These are phyloP conservation scores for Thaumetopoea pityocampa DNA, from an alignment of 1,140 invertebrate species.

Conservation along the genomic window DNA sequence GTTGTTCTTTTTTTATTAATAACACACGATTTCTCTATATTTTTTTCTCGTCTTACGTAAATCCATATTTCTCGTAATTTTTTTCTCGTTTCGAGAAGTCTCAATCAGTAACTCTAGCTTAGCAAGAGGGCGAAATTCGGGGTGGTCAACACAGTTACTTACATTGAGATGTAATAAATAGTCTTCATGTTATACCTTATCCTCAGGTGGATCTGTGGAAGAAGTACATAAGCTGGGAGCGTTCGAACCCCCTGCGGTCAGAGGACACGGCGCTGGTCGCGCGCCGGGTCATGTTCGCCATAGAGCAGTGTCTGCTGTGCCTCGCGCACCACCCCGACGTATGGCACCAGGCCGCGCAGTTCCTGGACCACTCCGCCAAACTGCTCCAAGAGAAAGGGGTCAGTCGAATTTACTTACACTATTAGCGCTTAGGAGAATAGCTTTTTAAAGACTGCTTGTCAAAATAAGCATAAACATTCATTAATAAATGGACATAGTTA, in stretches of 20 bases:
- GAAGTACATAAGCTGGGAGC: conserved; percentile 98
- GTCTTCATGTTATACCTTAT: no score
- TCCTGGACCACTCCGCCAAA: conserved; percentile 95
- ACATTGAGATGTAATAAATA: no score
- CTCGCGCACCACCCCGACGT: conserved; percentile 98
- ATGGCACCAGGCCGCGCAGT: conserved; percentile 98
- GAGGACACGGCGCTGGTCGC: conserved; percentile 96
- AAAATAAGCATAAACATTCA: no score
- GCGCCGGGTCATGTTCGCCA: conserved; percentile 97
- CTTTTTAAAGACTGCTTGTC: no score
- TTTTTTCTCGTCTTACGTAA: background rate
- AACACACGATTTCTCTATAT: background rate
- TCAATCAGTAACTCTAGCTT: no score
- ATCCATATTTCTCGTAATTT: conserved; percentile 5
- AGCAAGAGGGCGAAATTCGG: no score
- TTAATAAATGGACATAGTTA: no score
- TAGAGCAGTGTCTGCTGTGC: conserved; percentile 97
- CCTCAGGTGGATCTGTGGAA: conserved; percentile 99
- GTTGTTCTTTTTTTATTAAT: no score
- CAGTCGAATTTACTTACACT: conserved; percentile 31
- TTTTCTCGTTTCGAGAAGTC: no score
- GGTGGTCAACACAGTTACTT: no score
- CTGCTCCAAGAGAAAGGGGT: conserved; percentile 95
- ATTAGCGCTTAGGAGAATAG: background rate
- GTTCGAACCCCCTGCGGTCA: conserved; percentile 95